These are phyloP conservation scores for Mormyrops boulengeri DNA, from an alignment of 2,797 vertebrate genomes.

Conservation along the genomic window DNA sequence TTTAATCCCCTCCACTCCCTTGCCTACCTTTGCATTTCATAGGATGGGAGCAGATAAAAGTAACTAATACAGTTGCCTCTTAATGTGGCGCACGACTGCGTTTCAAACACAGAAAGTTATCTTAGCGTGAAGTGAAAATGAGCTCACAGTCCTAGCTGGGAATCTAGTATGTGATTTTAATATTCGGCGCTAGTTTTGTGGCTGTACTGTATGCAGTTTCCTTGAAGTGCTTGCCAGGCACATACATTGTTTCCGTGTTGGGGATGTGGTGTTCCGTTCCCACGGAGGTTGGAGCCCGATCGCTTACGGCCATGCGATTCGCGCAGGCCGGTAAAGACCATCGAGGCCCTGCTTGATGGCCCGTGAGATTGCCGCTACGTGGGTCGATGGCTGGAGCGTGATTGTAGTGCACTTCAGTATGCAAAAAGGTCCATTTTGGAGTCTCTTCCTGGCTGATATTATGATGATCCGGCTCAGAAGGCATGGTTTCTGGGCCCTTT, in stretches of 20 bases:
- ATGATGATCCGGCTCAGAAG: background rate
- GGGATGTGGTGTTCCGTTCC: conserved; percentile 3
- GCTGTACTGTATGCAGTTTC: conserved; percentile 10
- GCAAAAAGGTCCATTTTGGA: background rate
- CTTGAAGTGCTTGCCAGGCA: conserved; percentile 21
- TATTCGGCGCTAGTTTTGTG: conserved; percentile 25
- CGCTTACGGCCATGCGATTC: background rate
- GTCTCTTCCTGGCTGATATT: background rate
- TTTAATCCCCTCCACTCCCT: background rate
- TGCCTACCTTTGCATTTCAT: conserved; percentile 10
- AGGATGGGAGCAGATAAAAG: conserved; percentile 1
- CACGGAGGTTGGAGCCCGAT: background rate
- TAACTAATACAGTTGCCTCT: background rate
- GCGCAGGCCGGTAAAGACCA: background rate
- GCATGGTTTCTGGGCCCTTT: background rate
- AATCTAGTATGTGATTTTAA: conserved; percentile 14
- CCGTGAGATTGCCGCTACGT: background rate
- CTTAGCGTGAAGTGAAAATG: conserved; percentile 16
- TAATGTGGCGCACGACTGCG: background rate
- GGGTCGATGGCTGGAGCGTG: background rate
- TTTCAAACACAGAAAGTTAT: conserved; percentile 3
- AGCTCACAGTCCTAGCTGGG: conserved; percentile 4
- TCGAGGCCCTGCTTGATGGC: background rate
- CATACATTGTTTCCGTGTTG: conserved; percentile 15
- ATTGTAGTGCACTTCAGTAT: background rate